Conservation (phyloP, 1,140 invertebrate species). For the Ptiloglossa arizonensis region DNA sequence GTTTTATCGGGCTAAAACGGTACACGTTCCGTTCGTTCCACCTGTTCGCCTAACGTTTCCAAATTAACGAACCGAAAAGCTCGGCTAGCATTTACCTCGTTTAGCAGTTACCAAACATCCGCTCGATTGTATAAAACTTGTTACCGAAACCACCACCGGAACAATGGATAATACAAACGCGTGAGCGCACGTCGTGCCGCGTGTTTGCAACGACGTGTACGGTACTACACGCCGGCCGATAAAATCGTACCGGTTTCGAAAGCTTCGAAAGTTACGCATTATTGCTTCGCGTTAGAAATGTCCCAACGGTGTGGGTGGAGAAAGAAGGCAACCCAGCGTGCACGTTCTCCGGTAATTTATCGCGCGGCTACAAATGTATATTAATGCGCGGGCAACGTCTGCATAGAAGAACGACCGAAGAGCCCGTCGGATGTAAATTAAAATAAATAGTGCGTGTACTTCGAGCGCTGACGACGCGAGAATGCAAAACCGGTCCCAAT, state of each 20-base stretch:
- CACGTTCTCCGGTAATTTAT: conserved; percentile 22
- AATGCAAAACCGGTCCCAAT: not conserved
- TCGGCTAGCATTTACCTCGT: too few species aligned
- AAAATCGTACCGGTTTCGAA: not conserved
- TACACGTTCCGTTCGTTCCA: too few species aligned
- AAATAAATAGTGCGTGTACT: conserved; percentile 25
- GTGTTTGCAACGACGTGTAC: not conserved
- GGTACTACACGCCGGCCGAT: not conserved
- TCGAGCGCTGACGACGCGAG: not conserved
- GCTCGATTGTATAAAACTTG: not conserved
- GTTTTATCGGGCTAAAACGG: too few species aligned
- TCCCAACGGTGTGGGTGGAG: not conserved
- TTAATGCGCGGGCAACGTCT: conserved; percentile 20
- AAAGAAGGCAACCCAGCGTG: not conserved
- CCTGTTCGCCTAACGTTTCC: too few species aligned
- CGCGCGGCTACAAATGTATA: conserved; percentile 23
- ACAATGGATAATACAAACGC: not conserved
- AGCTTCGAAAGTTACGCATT: not conserved
- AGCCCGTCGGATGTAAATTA: conserved; percentile 24
- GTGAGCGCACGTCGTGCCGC: not conserved
- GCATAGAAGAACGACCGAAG: not conserved
- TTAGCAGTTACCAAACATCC: too few species aligned
- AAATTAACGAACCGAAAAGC: too few species aligned
- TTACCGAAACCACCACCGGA: not conserved
- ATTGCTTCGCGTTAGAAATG: not conserved